Evolutionary conservation across 1,140 invertebrate genomes (phyloP).

Genomic region (Micrasema minimum): DNA sequence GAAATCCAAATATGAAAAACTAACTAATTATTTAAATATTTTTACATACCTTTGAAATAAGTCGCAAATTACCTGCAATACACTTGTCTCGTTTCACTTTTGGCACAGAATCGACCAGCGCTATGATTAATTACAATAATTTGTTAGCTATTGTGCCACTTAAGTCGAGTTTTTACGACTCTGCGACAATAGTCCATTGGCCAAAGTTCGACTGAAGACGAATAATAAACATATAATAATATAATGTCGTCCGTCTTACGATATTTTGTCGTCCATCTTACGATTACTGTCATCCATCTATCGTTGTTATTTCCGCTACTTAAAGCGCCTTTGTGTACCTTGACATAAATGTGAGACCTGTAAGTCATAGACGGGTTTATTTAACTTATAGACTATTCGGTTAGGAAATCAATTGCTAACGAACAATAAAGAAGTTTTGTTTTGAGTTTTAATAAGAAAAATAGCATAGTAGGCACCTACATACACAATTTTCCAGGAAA

Average conservation of each 20-base stretch:
- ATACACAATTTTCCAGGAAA: no score
- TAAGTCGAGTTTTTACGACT: slow-evolving; percentile 48
- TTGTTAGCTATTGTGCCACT: slow-evolving; percentile 40
- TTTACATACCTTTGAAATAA: no score
- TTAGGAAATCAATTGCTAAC: no score
- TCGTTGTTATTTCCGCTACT: no score
- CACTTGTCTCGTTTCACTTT: background rate
- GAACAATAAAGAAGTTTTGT: no score
- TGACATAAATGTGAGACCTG: slow-evolving; percentile 12
- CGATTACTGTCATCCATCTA: no score
- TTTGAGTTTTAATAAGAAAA: no score
- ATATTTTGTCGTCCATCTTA: background rate
- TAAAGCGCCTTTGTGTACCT: slow-evolving; percentile 22
- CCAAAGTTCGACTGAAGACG: slow-evolving; percentile 26
- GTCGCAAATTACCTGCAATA: no score
- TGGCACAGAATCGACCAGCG: slow-evolving; percentile 40
- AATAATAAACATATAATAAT: no score
- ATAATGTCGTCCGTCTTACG: background rate
- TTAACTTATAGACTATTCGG: background rate
- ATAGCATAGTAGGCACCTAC: no score
- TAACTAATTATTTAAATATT: no score
- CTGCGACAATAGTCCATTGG: slow-evolving; percentile 39
- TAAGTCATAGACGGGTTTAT: slow-evolving; percentile 7
- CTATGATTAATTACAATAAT: slow-evolving; percentile 49
- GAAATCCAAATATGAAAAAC: no score